These are phyloP conservation scores for Sinhomidia bicolor DNA, from an alignment of 2,888 invertebrate species.

Conservation along the genomic window DNA sequence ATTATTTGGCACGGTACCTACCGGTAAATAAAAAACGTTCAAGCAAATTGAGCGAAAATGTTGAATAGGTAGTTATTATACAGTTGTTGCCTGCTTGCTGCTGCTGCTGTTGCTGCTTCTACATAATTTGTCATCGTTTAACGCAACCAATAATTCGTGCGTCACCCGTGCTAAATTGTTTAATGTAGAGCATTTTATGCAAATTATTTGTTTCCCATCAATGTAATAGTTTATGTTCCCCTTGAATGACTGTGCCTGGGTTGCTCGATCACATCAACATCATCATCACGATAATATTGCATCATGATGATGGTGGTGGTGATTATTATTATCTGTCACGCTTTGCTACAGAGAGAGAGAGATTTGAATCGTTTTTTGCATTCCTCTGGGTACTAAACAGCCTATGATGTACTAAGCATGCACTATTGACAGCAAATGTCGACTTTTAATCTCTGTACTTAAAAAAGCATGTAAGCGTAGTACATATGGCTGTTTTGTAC, in stretches of 20 bases:
- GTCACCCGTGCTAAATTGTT: constrained; percentile 9
- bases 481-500: too few relatives aligned
- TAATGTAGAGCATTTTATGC: constrained; percentile 26
- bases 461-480: too few relatives aligned
- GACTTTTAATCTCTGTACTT: not conserved
- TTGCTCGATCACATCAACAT: constrained; percentile 6
- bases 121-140: not conserved
- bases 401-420: not conserved
- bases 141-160: constrained; percentile 4
- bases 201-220: constrained; percentile 60
- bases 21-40: too few relatives aligned
- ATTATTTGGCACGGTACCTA: too few relatives aligned
- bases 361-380: not conserved
- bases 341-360: not conserved
- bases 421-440: not conserved
- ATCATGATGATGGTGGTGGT: not conserved
- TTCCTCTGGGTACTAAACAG: not conserved
- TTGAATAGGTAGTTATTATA: too few relatives aligned
- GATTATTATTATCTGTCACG: constrained; percentile 35
- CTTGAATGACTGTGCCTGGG: not conserved
- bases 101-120: not conserved
- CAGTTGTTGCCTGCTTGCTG: too few relatives aligned
- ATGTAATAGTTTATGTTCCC: not conserved
- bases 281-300: too few relatives aligned
- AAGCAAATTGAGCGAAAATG: too few relatives aligned